These are phyloP conservation scores for Valencia hispanica DNA, from an alignment of 2,797 vertebrate species.

Conservation along the genomic window DNA sequence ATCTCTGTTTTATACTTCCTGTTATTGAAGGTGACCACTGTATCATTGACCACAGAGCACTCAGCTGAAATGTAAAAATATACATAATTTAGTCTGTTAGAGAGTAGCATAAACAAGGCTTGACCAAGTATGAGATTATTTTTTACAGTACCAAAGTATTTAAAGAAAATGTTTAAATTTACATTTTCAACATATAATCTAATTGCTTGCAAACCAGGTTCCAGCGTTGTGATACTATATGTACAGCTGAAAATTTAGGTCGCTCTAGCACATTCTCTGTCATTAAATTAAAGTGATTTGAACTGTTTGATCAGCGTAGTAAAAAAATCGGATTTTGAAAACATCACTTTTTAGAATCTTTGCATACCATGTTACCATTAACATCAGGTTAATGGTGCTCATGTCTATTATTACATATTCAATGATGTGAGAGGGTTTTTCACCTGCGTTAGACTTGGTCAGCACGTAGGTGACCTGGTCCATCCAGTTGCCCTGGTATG, in stretches of 20 bases:
- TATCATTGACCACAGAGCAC: conserved; percentile 57
- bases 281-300: too few relatives aligned
- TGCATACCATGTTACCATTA: background rate
- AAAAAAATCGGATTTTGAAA: too few relatives aligned
- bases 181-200: background rate
- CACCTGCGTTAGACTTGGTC: conserved; percentile 67
- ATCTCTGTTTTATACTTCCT: conserved; percentile 72
- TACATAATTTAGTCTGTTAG: background rate
- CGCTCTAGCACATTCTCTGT: background rate
- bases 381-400: too few relatives aligned
- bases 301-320: too few relatives aligned
- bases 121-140: background rate
- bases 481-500: conserved; percentile 39
- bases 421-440: conserved; percentile 6
- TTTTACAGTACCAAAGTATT: background rate
- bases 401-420: background rate
- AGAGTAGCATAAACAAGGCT: background rate
- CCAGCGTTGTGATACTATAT: too few relatives aligned
- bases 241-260: too few relatives aligned
- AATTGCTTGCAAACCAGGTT: background rate
- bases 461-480: conserved; percentile 59
- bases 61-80: conserved; percentile 49
- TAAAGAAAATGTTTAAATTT: background rate
- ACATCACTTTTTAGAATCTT: background rate
- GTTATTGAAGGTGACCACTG: conserved; percentile 69